These are phyloP conservation scores for Mercenaria mercenaria DNA, from an alignment of 1,140 invertebrate genomes.

Conservation along the genomic window DNA sequence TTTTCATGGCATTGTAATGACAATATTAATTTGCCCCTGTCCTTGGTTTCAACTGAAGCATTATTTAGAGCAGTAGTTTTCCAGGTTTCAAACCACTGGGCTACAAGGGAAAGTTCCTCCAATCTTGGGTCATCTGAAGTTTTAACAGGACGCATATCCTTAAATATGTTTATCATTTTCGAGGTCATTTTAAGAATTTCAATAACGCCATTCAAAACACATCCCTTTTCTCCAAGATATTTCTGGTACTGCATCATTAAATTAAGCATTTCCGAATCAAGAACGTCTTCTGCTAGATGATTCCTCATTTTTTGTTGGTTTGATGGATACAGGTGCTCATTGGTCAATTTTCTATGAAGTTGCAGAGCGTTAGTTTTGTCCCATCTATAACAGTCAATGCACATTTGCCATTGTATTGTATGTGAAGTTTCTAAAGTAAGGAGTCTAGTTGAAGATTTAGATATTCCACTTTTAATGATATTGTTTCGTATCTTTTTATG, in stretches of 20 bases:
- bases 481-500: constrained; percentile 48
- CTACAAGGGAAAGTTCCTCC: background rate
- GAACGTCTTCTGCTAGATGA: constrained; percentile 59
- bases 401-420: constrained; percentile 33
- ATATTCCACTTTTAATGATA: constrained; percentile 28
- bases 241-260: constrained; percentile 17
- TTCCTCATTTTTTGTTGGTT: constrained; percentile 58
- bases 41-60: background rate
- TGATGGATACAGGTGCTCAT: background rate
- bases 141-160: constrained; percentile 46
- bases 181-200: constrained; percentile 49
- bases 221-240: constrained; percentile 42
- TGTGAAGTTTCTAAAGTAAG: constrained; percentile 22
- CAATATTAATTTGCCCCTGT: constrained; percentile 30
- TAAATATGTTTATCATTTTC: constrained; percentile 34
- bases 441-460: background rate
- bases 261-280: constrained; percentile 59
- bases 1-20: constrained; percentile 63
- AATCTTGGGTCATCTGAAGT: background rate
- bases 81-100: constrained; percentile 24
- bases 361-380: background rate
- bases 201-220: constrained; percentile 38
- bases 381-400: background rate
- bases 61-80: background rate
- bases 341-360: constrained; percentile 10